A percentile compares a stretch with the other conserved stretches of the same genome.
phyloP scores from a whole-genome alignment of 2,888 invertebrate species.

The Tipula confusa region DNA sequence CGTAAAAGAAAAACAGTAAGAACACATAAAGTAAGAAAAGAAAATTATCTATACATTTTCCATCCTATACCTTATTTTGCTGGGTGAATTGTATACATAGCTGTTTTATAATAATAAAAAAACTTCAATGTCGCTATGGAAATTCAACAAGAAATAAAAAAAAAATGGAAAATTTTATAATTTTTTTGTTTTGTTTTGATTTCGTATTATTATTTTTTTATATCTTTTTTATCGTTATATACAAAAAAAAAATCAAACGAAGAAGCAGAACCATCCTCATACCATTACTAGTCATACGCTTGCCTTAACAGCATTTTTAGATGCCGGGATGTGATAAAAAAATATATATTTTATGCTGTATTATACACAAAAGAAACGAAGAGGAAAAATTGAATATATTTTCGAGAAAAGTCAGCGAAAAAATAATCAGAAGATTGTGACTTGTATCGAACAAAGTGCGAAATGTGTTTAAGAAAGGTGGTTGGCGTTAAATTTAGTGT shows the following conservation, averaged over 20 bases:
- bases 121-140: neutral
- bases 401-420: neutral
- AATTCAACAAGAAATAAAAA: neutral
- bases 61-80: neutral
- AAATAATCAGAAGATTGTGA: no score
- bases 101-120: neutral
- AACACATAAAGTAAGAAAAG: neutral
- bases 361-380: neutral
- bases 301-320: neutral
- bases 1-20: neutral
- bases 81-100: neutral
- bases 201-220: slow-evolving; percentile 3
- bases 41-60: neutral
- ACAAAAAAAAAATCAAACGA: neutral
- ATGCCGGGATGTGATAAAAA: neutral
- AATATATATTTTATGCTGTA: neutral
- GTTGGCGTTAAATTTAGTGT: neutral
- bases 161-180: neutral
- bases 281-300: neutral
- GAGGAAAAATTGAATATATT: neutral
- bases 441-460: neutral
- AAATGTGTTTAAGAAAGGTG: neutral
- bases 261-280: neutral
- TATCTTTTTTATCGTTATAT: neutral
- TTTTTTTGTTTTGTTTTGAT: neutral